Evolutionary conservation across 92 coral and sea anemone genomes (phyloP).

Genomic region (Metridium senile): DNA sequence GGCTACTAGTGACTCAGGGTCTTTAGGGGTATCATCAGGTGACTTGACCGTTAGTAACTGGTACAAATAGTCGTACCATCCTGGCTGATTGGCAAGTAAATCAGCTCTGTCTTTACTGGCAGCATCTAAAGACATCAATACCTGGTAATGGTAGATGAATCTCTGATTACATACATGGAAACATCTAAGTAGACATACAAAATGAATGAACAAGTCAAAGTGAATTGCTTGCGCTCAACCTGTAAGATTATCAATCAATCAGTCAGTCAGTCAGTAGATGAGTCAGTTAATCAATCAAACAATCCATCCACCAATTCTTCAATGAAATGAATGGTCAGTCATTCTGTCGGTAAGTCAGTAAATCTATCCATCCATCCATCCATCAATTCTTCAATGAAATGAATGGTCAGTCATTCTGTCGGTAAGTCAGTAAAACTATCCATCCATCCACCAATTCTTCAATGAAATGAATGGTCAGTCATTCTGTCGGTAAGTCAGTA

Average conservation of each 20-base stretch:
- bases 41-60: conserved; percentile 51
- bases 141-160: conserved; percentile 35
- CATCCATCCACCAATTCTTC: too few species aligned
- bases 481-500: too few species aligned
- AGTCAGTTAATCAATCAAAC: background rate
- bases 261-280: background rate
- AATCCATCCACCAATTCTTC: too few species aligned
- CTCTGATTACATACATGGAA: background rate
- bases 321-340: too few species aligned
- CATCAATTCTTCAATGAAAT: too few species aligned
- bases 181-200: background rate
- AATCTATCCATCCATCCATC: too few species aligned
- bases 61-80: conserved; percentile 72
- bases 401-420: too few species aligned
- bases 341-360: too few species aligned
- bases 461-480: too few species aligned
- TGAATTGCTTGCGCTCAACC: too few species aligned
- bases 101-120: conserved; percentile 55
- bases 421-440: too few species aligned
- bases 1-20: conserved; percentile 32
- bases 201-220: too few species aligned
- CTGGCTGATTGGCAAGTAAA: conserved; percentile 65
- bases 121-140: conserved; percentile 73
- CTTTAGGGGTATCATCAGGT: conserved; percentile 31
- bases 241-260: background rate